Conservation (phyloP, 2,888 invertebrate genomes). For the Digitonthophagus gazella region DNA sequence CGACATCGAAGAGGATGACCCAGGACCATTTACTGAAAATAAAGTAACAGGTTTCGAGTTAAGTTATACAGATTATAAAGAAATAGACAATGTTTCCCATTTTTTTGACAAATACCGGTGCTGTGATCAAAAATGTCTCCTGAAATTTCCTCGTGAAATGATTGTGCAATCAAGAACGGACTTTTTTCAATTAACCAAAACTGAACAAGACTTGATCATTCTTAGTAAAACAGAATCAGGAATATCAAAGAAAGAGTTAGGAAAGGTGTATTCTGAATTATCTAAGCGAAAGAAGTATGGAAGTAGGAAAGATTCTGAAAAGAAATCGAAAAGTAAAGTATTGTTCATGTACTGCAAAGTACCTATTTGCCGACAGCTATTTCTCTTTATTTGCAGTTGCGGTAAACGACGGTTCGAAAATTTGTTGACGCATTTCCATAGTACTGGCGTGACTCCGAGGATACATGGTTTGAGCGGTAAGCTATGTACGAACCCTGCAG, state of each 20-base stretch:
- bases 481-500: constrained; percentile 8
- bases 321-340: not conserved
- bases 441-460: not conserved
- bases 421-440: not conserved
- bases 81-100: no score
- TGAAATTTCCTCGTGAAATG: no score
- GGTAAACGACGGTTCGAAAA: not conserved
- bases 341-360: not conserved
- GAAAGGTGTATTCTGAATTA: constrained; percentile 6
- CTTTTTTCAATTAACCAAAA: no score
- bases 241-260: not conserved
- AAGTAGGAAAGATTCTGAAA: not conserved
- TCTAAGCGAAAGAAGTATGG: constrained; percentile 9
- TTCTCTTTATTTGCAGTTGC: not conserved
- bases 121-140: no score
- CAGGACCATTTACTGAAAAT: no score
- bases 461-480: constrained; percentile 9
- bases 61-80: no score
- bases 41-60: no score
- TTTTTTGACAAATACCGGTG: no score
- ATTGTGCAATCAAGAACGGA: no score
- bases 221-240: not conserved
- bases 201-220: not conserved
- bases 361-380: no score
- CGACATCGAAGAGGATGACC: no score